phyloP scores from a whole-genome alignment of 2,888 invertebrate genomes.

The Cyclophora albipunctata region DNA sequence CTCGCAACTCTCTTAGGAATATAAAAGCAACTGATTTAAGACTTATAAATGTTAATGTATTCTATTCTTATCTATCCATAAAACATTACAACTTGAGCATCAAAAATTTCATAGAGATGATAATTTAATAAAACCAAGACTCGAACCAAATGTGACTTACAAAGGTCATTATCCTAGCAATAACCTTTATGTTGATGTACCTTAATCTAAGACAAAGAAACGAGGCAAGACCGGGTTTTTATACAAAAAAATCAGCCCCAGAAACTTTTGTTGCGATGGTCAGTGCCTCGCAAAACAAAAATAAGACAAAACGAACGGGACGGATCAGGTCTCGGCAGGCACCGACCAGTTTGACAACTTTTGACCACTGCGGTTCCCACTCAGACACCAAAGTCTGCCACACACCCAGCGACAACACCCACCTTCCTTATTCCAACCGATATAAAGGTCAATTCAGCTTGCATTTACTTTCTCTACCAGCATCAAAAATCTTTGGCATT shows the following conservation, averaged over 20 bases:
- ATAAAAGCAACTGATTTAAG: no score
- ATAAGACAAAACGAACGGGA: constrained; percentile 64
- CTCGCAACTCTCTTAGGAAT: no score
- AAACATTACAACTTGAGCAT: no score
- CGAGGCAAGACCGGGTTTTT: constrained; percentile 5
- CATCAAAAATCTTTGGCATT: constrained; percentile 28
- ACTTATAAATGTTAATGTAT: no score
- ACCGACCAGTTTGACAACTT: constrained; percentile 58
- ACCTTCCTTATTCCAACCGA: constrained; percentile 20
- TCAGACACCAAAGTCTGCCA: constrained; percentile 23
- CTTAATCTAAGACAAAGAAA: constrained; percentile 3
- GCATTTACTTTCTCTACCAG: neutral
- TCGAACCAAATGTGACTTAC: no score
- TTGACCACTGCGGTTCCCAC: constrained; percentile 48
- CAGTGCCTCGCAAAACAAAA: constrained; percentile 72
- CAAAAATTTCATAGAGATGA: no score
- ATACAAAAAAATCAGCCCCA: constrained; percentile 47
- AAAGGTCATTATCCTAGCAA: no score
- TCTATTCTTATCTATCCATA: no score
- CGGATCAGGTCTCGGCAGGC: constrained; percentile 52
- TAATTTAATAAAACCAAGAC: no score
- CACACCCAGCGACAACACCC: constrained; percentile 12
- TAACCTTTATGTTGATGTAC: no score
- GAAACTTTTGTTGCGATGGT: constrained; percentile 72
- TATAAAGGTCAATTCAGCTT: constrained; percentile 19